Evolutionary conservation across 2,888 invertebrate species (phyloP).

Genomic region (Isotomurus palustris): DNA sequence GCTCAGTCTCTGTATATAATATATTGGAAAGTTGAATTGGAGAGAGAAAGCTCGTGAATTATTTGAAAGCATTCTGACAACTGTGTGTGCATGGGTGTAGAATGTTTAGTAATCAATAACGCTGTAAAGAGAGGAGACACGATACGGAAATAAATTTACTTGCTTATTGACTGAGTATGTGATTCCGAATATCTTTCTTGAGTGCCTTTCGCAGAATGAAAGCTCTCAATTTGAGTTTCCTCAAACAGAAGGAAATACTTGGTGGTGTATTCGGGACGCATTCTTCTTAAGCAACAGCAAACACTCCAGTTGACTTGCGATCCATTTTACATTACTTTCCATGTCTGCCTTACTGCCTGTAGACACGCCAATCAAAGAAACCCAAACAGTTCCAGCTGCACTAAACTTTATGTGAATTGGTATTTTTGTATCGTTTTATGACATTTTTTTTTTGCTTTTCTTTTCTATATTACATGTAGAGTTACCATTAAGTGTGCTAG

Average conservation of each 20-base stretch:
- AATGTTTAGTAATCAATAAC: slow-evolving; percentile 12
- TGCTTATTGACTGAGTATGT: neutral
- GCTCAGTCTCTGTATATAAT: too few relatives aligned
- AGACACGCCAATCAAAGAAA: slow-evolving; percentile 21
- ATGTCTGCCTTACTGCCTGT: slow-evolving; percentile 30
- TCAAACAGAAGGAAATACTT: too few relatives aligned
- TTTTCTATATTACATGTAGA: neutral
- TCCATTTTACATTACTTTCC: slow-evolving; percentile 34
- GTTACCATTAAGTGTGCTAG: neutral
- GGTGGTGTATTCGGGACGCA: neutral
- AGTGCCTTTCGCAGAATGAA: neutral
- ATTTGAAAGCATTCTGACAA: too few relatives aligned
- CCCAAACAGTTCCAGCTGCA: too few relatives aligned
- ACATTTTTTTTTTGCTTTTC: slow-evolving; percentile 5
- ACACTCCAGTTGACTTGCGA: slow-evolving; percentile 33
- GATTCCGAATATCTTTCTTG: slow-evolving; percentile 10
- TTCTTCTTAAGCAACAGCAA: too few relatives aligned
- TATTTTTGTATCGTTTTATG: slow-evolving; percentile 12
- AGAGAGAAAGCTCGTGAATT: too few relatives aligned
- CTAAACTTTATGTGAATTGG: slow-evolving; percentile 10
- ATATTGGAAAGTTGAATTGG: too few relatives aligned
- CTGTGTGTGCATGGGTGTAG: neutral
- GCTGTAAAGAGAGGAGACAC: slow-evolving; percentile 11
- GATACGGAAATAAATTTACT: neutral
- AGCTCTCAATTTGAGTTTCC: too few relatives aligned